Base-by-base conservation (phyloP, 1,140 invertebrate genomes). In the Diprion similis region DNA sequence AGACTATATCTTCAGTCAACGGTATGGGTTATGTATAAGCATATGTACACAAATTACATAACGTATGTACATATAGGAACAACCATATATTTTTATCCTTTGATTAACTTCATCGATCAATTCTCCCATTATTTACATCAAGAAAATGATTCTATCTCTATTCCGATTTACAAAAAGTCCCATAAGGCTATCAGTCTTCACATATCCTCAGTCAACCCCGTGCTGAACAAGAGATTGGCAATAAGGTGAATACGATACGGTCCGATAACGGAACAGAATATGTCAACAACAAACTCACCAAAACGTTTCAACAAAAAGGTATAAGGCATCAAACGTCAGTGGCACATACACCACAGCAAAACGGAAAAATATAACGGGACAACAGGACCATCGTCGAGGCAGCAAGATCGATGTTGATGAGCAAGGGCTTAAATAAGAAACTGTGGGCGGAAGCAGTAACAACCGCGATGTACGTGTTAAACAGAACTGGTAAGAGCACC, bases 381-480 rank as follows among this genome's bases (percentile, higher is more conserved):
- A 74, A n/a, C 0, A 68, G 69, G 0, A 73, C 18, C 10, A 13
- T 69, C 11, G 47, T 76, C 4, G 75, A 71, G 47, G 51, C 24
- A 69, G 64, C 73, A 4, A 4, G 69, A 2, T 19, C 66, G 1
- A 70, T 64, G 68, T 10, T 76, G 18, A 3, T 15, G 13, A 13
- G 51, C 6, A 67, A 66, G 17, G 47, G 45, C 8, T 45, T 75
- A 15, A 46, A 65, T 18, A 66, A 72, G 68, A 71, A 67, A 37
- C 37, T 75, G 13, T 77, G 73, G 76, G 76, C 76, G 18, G 78
- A 78, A 66, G 68, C 19, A 0, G 66, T 77, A 6, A 75, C 79
- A 67, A 83, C 80, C 18, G 80, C 83, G 46, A 81, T 79, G 10
- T 84, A 84, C 75, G 74, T 84, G 18, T 66, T 83, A 59, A 88